Base-by-base conservation (phyloP, 2,888 invertebrate species). In the Stenolophus ochropezus region DNA sequence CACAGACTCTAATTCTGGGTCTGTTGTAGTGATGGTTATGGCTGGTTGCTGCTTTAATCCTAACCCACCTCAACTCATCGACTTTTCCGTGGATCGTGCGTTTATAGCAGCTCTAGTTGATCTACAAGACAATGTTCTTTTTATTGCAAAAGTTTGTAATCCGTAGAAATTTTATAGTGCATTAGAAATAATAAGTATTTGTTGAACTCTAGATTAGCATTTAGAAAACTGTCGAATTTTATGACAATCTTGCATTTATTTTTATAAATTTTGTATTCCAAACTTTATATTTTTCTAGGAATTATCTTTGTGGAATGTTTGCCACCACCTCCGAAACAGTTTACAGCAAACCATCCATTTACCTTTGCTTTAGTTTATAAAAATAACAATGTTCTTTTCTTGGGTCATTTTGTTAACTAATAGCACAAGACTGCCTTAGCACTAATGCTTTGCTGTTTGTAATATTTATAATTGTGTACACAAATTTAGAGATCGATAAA, bases 281-380 rank as follows among this genome's bases (percentile, higher is more conserved):
- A 27, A 4, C 27, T 33, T 8, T 42, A 42, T 42, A 42, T 56
- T 27, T 49, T 78, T 65, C 47, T 65, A 78, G 78, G 78, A 23
- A 23, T 61, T 6, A 21, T 42, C 16, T 23, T 78, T 25, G 4
- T n/a, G 6, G 5, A 21, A n/a, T 78, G 33, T 47, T 23, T 47
- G 20, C 49, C 61, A 18, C 61, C 23, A 16, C 27, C 42, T n/a
- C 42, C 58, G 23, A 16, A 6, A 11, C 33, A 16, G 5, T 83
- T 83, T 42, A 53, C 23, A 4, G 83, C 81, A 4, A 76, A 82
- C 56, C 83, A 83, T 82, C 82, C 83, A 14, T 83, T 82, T 53
- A 78, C 56, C 18, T 81, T 82, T 25, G 20, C 78, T 6, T 14
- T 83, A n/a, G 11, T 56, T 47, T 25, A 81, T 4, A 80, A n/a